Conservation (phyloP, 2,797 vertebrate species). For the Sebastiscus albofasciatus region DNA sequence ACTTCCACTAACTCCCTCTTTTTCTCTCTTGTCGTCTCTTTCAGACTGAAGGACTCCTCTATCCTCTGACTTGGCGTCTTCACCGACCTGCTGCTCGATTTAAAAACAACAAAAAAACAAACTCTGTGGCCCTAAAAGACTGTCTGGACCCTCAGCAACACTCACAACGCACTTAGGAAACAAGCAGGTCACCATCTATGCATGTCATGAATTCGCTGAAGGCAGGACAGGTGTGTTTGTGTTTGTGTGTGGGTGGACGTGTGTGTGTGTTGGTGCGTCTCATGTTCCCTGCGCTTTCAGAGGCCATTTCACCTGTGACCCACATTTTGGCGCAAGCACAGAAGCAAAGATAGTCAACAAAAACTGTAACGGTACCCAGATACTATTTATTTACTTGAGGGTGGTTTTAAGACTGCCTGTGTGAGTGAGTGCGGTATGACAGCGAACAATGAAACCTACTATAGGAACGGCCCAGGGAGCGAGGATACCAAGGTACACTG, state of each 20-base stretch:
- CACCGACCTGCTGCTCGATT: slow-evolving; percentile 64
- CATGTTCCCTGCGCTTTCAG: slow-evolving; percentile 50
- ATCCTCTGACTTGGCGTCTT: slow-evolving; percentile 45
- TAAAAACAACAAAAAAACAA: not conserved
- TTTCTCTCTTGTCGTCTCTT: slow-evolving; percentile 43
- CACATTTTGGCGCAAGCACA: slow-evolving; percentile 61
- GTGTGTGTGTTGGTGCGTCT: slow-evolving; percentile 21
- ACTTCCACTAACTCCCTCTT: slow-evolving; percentile 7
- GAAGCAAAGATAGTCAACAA: slow-evolving; percentile 60
- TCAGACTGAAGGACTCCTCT: slow-evolving; percentile 68
- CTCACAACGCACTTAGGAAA: slow-evolving; percentile 4
- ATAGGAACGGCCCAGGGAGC: slow-evolving; percentile 52
- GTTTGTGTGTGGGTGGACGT: slow-evolving; percentile 9
- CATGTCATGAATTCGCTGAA: slow-evolving; percentile 52
- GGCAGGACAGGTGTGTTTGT: slow-evolving; percentile 50
- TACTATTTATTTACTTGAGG: slow-evolving; percentile 67
- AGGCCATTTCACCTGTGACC: slow-evolving; percentile 69
- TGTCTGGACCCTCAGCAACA: slow-evolving; percentile 42
- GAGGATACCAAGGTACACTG: slow-evolving; percentile 67
- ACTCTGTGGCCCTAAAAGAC: slow-evolving; percentile 31
- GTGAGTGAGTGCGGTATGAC: slow-evolving; percentile 39
- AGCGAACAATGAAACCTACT: slow-evolving; percentile 42
- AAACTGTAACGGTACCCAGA: slow-evolving; percentile 53
- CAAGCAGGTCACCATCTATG: slow-evolving; percentile 62
- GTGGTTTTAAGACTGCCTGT: slow-evolving; percentile 36